Base-by-base conservation (phyloP, 1,140 invertebrate species). In the Lepeophtheirus salmonis region DNA sequence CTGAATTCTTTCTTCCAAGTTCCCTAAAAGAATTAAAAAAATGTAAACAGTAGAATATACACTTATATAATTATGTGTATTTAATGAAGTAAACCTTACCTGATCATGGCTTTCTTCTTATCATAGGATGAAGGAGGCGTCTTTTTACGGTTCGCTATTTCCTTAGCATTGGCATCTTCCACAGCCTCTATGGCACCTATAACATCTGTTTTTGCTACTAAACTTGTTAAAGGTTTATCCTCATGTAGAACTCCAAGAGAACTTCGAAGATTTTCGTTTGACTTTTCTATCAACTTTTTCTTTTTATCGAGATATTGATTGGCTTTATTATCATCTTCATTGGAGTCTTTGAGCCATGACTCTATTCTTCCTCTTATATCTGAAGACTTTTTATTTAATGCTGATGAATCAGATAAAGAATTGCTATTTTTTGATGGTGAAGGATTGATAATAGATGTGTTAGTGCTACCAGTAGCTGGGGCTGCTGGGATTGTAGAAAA, bases 301-400 rank as follows among this genome's bases (percentile, higher is more conserved):
- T 26, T 61, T 25, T 30, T 55, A 50, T 14, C 59, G 56, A 58
- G 30, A 6, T 61, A 63, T n/a, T 66, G 63, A 3, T 64, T 65
- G 17, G 65, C 62, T 23, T 79, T 78, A 61, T 79, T 77, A 69
- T 86, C 83, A 67, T 87, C 83, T 67, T 82, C 82, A 69, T 87
- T 85, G 71, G 85, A 87, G 60, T 86, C 84, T 63, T 85, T 79
- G 63, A 90, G 72, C 88, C 88, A 90, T 14, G 83, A 84, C 71
- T 89, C 84, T 64, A 92, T 89, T 69, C 59, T 12, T 24, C 50
- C 20, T 20, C 50, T 61, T 52, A 61, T 54, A 16, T 61, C 50
- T 25, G 17, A 16, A 16, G 50, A 52, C 16, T 52, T 52, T 16
- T 18, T 22, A 16, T 16, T 22, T 21, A 6, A n/a, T n/a, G n/a